These are phyloP conservation scores for Neuroterus valhalla DNA, from an alignment of 1,140 invertebrate genomes.

Conservation along the genomic window DNA sequence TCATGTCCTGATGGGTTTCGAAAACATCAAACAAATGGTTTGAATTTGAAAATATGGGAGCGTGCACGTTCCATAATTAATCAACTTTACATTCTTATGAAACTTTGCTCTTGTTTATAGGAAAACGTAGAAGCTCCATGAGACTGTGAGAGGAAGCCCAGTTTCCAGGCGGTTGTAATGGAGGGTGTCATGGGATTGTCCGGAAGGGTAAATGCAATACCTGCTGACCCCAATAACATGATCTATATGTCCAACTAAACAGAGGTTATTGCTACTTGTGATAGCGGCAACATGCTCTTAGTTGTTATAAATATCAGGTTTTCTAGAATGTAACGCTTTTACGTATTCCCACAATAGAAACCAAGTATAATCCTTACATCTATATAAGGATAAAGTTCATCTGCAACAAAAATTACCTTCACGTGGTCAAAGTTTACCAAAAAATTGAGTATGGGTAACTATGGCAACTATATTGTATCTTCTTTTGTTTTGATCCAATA, in stretches of 20 bases:
- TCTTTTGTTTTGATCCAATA: no score
- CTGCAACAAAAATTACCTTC: no score
- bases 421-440: no score
- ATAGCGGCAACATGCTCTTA: background rate
- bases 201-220: slow-evolving; percentile 10
- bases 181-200: background rate
- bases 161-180: slow-evolving; percentile 11
- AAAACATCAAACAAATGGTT: background rate
- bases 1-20: no score
- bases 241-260: background rate
- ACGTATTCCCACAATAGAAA: no score
- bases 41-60: background rate
- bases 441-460: no score
- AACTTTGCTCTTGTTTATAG: background rate
- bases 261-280: slow-evolving; percentile 16
- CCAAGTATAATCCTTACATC: no score
- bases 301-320: background rate
- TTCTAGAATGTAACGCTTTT: no score
- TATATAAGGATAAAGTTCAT: no score
- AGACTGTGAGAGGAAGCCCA: background rate
- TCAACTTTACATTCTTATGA: background rate
- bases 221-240: slow-evolving; percentile 19
- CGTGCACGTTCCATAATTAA: background rate
- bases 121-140: background rate
- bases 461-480: no score